These are phyloP conservation scores for Spea multiplicata DNA, from an alignment of 2,113 vertebrate genomes.

Conservation along the genomic window DNA sequence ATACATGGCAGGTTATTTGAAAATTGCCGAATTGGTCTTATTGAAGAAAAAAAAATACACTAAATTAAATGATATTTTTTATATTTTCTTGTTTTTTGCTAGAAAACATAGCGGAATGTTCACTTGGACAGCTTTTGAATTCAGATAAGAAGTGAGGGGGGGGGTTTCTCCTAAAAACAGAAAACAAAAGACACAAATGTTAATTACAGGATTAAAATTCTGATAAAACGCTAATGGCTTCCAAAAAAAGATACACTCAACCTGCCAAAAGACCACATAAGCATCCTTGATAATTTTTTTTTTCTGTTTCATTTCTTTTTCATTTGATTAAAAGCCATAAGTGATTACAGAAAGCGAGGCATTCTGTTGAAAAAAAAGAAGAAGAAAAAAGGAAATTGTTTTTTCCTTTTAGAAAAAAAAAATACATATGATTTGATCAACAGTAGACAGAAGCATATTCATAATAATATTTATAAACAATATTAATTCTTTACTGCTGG, in stretches of 20 bases:
- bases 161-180: not conserved
- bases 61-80: not conserved
- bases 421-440: slow-evolving; percentile 10
- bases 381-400: slow-evolving; percentile 16
- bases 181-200: slow-evolving; percentile 9
- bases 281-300: not conserved
- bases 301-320: slow-evolving; percentile 12
- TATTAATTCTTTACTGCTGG: not conserved
- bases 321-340: slow-evolving; percentile 4
- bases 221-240: slow-evolving; percentile 17
- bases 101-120: slow-evolving; percentile 13
- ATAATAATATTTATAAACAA: slow-evolving; percentile 5
- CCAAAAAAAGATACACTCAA: slow-evolving; percentile 13
- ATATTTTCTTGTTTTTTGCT: not conserved
- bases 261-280: slow-evolving; percentile 16
- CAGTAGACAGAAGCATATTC: not conserved
- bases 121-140: slow-evolving; percentile 11
- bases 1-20: too few relatives aligned
- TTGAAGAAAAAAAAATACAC: too few relatives aligned
- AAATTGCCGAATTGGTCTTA: too few relatives aligned
- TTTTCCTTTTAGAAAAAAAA: slow-evolving; percentile 17
- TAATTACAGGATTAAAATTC: slow-evolving; percentile 27
- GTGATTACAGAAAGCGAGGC: not conserved
- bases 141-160: not conserved
- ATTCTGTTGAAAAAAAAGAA: not conserved